Conservation (phyloP, 2,888 invertebrate genomes). For the Meteorus colon region DNA sequence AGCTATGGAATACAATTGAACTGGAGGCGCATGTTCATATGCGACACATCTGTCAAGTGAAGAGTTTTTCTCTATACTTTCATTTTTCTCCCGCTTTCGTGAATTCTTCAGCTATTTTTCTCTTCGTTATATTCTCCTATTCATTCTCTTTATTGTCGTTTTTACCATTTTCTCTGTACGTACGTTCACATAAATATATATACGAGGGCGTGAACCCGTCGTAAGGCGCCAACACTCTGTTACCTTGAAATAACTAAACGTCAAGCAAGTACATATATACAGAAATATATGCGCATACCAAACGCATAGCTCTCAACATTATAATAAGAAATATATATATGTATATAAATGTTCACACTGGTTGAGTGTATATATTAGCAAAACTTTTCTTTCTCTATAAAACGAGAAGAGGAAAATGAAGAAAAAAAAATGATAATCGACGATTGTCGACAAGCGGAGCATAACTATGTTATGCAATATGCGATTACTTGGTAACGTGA, state of each 20-base stretch:
- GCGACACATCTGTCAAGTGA: constrained; percentile 28
- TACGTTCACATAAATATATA: constrained; percentile 39
- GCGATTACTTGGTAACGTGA: constrained; percentile 6
- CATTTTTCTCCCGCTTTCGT: background rate
- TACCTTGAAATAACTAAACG: constrained; percentile 58
- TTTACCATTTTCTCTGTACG: constrained; percentile 16
- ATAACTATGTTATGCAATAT: constrained; percentile 5
- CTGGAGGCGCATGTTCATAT: background rate
- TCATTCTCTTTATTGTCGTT: constrained; percentile 9
- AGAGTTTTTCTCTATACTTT: constrained; percentile 18
- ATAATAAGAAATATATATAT: background rate
- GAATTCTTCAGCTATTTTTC: background rate
- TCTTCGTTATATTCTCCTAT: background rate
- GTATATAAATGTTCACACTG: too few species aligned
- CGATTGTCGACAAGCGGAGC: constrained; percentile 10
- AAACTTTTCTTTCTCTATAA: background rate
- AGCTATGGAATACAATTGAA: constrained; percentile 9
- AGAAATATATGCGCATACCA: constrained; percentile 38
- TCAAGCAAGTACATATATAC: constrained; percentile 7
- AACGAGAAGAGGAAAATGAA: background rate
- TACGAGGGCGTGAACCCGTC: constrained; percentile 38
- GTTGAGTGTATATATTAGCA: background rate
- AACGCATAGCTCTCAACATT: constrained; percentile 18
- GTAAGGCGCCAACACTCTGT: constrained; percentile 44
- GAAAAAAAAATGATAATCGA: background rate